A percentile compares a stretch with the other conserved stretches of the same genome.
These are phyloP conservation scores for Anhinga rufa DNA, from an alignment of 2,113 vertebrate genomes.

Conservation along the genomic window DNA sequence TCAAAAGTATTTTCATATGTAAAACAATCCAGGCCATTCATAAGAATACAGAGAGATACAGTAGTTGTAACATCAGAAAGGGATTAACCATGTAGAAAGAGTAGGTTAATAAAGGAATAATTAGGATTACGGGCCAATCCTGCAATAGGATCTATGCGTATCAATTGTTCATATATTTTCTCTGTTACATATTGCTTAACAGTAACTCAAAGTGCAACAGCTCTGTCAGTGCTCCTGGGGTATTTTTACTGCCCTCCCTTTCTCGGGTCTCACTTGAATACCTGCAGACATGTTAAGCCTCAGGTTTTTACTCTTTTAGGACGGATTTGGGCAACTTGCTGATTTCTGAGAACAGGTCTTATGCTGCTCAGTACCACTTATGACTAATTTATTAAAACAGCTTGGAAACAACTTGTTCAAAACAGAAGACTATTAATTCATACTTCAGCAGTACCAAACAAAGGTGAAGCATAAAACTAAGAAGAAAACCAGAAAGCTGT, in stretches of 20 bases:
- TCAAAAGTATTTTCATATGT: neutral
- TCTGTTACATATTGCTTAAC: neutral
- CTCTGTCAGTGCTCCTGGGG: neutral
- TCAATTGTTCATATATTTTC: neutral
- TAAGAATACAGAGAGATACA: neutral
- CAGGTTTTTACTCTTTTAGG: neutral
- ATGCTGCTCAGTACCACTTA: neutral
- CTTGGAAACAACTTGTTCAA: neutral
- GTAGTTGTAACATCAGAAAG: neutral
- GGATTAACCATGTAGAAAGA: slow-evolving; percentile 7
- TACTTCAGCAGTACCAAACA: neutral
- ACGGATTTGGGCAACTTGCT: neutral
- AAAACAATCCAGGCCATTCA: neutral
- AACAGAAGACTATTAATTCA: neutral
- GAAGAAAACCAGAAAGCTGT: neutral
- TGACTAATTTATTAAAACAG: neutral
- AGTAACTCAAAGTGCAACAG: neutral
- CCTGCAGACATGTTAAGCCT: neutral
- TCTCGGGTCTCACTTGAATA: neutral
- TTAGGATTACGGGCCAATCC: neutral
- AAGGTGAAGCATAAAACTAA: neutral
- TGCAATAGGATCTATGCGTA: neutral
- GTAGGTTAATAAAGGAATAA: neutral
- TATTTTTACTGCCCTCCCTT: neutral
- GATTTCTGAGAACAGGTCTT: neutral